These are phyloP conservation scores for Drosophila grimshawi DNA, from an alignment of 1,140 invertebrate species.

Conservation along the genomic window DNA sequence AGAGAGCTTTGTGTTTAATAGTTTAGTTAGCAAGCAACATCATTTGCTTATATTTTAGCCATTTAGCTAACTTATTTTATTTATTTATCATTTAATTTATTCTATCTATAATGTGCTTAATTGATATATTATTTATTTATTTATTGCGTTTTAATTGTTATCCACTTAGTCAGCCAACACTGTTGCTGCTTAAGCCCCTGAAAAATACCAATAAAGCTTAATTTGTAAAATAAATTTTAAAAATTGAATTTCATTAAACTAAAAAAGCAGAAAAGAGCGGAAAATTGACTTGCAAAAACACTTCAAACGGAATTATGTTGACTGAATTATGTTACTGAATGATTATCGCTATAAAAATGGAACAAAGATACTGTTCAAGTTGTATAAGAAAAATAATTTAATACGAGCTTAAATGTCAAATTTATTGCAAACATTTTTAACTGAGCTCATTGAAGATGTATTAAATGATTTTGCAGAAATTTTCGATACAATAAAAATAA, in stretches of 20 bases:
- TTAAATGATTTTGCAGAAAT: neutral
- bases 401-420: neutral
- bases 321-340: neutral
- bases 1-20: slow-evolving; percentile 67
- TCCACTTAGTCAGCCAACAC: slow-evolving; percentile 50
- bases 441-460: neutral
- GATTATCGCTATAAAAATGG: neutral
- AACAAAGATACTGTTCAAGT: neutral
- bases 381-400: neutral
- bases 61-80: slow-evolving; percentile 67
- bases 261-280: neutral
- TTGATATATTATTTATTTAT: slow-evolving; percentile 35
- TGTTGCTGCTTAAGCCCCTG: slow-evolving; percentile 49
- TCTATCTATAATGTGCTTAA: slow-evolving; percentile 1
- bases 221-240: slow-evolving; percentile 33
- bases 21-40: slow-evolving; percentile 63
- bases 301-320: no score
- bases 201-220: slow-evolving; percentile 61
- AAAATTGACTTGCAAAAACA: neutral
- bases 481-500: neutral
- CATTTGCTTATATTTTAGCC: slow-evolving; percentile 68
- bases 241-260: neutral
- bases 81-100: slow-evolving; percentile 55
- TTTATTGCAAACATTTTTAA: neutral
- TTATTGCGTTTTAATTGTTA: slow-evolving; percentile 60